Evolutionary conservation across 2,797 vertebrate species (phyloP).

Genomic region (Iguana delicatissima): DNA sequence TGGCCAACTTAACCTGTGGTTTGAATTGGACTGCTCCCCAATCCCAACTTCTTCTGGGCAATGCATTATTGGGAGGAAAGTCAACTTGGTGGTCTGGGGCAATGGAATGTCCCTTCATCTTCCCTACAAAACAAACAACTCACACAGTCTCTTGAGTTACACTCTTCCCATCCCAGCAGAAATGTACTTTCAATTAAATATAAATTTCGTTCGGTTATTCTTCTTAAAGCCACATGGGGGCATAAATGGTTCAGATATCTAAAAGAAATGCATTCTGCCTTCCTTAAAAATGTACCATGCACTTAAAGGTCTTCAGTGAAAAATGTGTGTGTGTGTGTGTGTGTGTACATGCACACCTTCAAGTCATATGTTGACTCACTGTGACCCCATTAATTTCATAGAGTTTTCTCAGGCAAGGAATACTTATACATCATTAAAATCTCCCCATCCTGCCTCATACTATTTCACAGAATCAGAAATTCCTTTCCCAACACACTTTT

Average conservation of each 20-base stretch:
- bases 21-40: not conserved
- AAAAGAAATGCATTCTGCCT: not conserved
- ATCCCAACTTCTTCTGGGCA: not conserved
- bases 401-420: too few species aligned
- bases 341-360: too few species aligned
- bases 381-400: too few species aligned
- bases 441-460: not conserved
- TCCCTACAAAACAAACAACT: not conserved
- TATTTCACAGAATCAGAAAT: not conserved
- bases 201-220: constrained; percentile 28
- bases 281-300: not conserved
- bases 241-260: constrained; percentile 63
- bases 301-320: not conserved
- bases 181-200: accelerated
- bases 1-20: not conserved
- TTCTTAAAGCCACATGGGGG: constrained; percentile 77
- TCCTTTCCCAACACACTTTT: not conserved
- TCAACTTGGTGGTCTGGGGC: not conserved
- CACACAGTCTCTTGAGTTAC: not conserved
- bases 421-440: not conserved
- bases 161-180: accelerated
- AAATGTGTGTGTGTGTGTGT: not conserved
- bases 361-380: too few species aligned
- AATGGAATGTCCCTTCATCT: too few species aligned
- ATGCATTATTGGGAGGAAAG: not conserved